These are phyloP conservation scores for Melopsittacus undulatus DNA, from an alignment of 2,797 vertebrate genomes.

Conservation along the genomic window DNA sequence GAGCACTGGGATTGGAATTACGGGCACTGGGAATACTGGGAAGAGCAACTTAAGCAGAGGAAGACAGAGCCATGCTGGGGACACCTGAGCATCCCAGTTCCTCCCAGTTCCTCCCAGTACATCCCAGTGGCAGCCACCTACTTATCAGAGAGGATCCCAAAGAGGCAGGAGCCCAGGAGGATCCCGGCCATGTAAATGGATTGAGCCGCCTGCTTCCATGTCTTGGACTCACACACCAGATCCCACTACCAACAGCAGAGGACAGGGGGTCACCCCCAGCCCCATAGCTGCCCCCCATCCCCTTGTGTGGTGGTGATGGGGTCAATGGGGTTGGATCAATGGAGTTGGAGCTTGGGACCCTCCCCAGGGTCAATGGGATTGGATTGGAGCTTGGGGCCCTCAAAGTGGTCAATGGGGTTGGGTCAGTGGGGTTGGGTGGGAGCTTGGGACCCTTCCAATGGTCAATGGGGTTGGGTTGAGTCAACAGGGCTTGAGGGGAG, in stretches of 20 bases:
- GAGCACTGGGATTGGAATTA: not conserved
- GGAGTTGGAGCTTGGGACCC: no score
- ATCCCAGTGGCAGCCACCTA: not conserved
- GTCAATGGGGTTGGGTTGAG: no score
- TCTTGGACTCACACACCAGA: conserved; percentile 83
- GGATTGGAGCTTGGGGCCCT: no score
- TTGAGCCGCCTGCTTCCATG: conserved; percentile 81
- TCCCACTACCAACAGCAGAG: conserved; percentile 78
- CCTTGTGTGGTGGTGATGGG: no score
- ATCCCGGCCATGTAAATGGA: conserved; percentile 89
- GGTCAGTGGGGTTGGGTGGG: no score
- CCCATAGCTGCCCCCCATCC: no score
- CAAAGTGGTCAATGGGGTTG: no score
- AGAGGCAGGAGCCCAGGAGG: conserved; percentile 79
- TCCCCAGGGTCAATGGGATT: no score
- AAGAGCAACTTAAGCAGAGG: not conserved
- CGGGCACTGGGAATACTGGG: not conserved
- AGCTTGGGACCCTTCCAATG: no score
- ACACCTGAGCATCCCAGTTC: no score
- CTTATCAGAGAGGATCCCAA: conserved; percentile 86
- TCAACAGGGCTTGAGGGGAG: no score
- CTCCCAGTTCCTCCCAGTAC: not conserved
- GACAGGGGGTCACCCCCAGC: not conserved
- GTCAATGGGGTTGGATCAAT: no score
- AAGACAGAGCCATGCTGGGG: not conserved